Base-by-base conservation (phyloP, 1,140 invertebrate species). In the Asobara japonica region DNA sequence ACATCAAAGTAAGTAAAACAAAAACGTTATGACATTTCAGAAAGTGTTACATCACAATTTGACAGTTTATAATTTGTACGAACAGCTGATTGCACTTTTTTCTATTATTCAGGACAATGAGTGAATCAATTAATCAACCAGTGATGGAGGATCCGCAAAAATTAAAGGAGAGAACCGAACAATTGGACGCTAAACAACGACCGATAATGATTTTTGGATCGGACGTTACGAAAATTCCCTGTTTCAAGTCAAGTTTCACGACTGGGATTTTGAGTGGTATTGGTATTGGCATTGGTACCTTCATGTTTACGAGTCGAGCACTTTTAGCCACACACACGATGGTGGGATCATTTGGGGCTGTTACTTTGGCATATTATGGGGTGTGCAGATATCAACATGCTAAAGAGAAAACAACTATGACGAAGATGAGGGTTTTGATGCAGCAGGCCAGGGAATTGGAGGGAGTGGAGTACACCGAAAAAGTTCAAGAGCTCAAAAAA, bases 141-240 rank as follows among this genome's bases (percentile, higher is more conserved):
- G 6, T 11, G 6, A 56, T 56, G 51, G 18, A 2, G 2, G 22
- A 22, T 22, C 51, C 25, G 20, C 16, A 25, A 20, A 6, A 27
- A 25, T 69, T 70, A 29, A 13, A 16, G 7, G 61, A 70, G 22
- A 38, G 69, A 10, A 51, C 38, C 20, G n/a, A 13, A 6, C 61
- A 69, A 27, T 10, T 45, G 22, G 67, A 74, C 3, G 22, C 27
- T 7, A 74, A 87, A 80, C 3, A 62, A 62, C 27, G 31, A 29
- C 30, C 79, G 48, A 25, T 89, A 7, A 79, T 85, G 4, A 62
- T 92, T 71, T 91, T 92, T 82, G 90, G 90, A 16, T 84, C 88
- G 76, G 90, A 92, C 81, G 76, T 92, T 4, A 87, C 86, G 22
- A 87, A 90, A 82, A 90, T 92, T 68, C 91, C 91, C 20, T 93